Evolutionary conservation across 1,140 invertebrate genomes (phyloP), one percentile per base, ranked within the genome.

Genomic region (Anastrepha obliqua): DNA sequence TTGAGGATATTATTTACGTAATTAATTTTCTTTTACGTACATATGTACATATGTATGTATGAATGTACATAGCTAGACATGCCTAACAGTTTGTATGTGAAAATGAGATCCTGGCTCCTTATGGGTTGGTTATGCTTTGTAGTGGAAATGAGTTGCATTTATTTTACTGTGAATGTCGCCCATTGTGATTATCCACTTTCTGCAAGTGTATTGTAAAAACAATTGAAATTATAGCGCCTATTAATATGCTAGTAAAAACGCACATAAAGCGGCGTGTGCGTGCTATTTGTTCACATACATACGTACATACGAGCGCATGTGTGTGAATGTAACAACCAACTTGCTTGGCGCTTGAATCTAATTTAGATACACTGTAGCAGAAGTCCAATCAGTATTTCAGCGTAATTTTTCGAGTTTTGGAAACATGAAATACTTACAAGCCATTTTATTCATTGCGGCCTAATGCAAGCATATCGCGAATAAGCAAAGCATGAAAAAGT

Each of bases 151-250:
- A 67, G 65, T 42, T 11, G 65, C 11, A 29, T 67, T 67, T 67
- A 29, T 67, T 8, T 67, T 3, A 29, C 9, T 20, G 65, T 42
- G 39, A 67, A 39, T 42, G 65, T 3, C 65, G 11, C 1, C 65
- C 3, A 29, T 67, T 67, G 65, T 0, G 65, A 11, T 39, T 42
- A 39, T 67, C 29, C 65, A 29, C n/a, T 9, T 67, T 67, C 2
- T 11, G 29, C 29, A 67, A 67, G 65, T 42, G 39, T 67, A 20
- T 67, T 67, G 65, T 67, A 67, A 67, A 67, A 67, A 42, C 65
- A 67, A 67, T 67, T 67, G 65, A 42, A 67, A 67, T 67, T 67
- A 67, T 67, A 67, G 8, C 65, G 65, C 65, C 65, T 67, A 67
- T 67, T 67, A 67, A 67, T 67, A 67, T 67, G 65, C 8, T 13